Evolutionary conservation across 1,140 invertebrate genomes (phyloP), one percentile per base, ranked within the genome.

Genomic region (Orchestia grillus): DNA sequence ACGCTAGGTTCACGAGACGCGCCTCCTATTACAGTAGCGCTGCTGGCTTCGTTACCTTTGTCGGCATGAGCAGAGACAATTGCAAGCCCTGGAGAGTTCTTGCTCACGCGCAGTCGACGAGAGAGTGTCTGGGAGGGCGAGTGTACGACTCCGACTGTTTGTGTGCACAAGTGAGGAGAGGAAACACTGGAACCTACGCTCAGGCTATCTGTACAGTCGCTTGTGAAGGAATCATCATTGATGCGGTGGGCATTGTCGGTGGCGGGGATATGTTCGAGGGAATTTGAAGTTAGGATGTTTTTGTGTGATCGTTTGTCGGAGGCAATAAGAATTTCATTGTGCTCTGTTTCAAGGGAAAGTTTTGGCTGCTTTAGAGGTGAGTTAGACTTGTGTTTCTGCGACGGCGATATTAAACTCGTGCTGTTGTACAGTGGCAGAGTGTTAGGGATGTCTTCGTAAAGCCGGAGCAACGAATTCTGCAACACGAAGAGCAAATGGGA

Each of bases 371-470:
- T 77, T 77, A 3, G 62, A 77, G 62, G 11, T 19, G 62, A 77
- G 62, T 77, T 77, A 77, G 62, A 77, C 28, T 77, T 77, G 11
- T 77, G 62, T 36, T 77, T 77, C 28, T 77, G 62, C 11, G 62
- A 77, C 36, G 62, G 28, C 28, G 62, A 77, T 77, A 77, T 36
- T 36, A 44, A 90, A 41, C 88, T n/a, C 15, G 96, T 98, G 90
- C 98, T 98, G 97, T 98, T 98, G 98, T 98, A 40, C 98, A 97
- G 97, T 98, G 98, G 98, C 98, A 98, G 98, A 77, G 97, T 98
- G 96, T 98, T 98, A 92, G 98, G 98, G 95, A 98, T 98, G 97
- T 97, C 98, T 97, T 98, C 98, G 98, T 98, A 99, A 88, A 98
- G 97, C 97, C 98, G 98, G 42, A 98, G 97, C 96, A 99, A 97